Base-by-base conservation (phyloP, 1,140 invertebrate species). In the Scylla paramamosain region DNA sequence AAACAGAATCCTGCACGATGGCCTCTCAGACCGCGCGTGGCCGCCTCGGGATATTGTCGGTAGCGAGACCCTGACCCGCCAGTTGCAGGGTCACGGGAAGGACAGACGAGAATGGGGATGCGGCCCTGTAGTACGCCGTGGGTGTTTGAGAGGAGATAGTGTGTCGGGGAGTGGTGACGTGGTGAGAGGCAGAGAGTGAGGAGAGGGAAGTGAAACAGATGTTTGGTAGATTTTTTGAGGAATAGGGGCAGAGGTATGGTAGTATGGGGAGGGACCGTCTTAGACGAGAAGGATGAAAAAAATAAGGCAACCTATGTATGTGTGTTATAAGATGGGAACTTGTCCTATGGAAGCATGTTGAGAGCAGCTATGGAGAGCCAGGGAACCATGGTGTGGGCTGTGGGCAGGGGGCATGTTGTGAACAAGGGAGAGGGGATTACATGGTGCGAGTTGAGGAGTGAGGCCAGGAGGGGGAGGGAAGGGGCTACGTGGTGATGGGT, bases 41-140 rank as follows among this genome's bases (percentile, higher is more conserved):
- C 67, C 67, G 67, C 67, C 67, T 77, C 67, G n/a, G 67, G 67
- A n/a, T 77, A 20, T n/a, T 77, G 67, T 77, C 25, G 67, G 67
- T 77, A 77, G 67, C 67, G 67, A 77, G 67, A n/a, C 67, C 67
- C 67, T 77, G 67, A 77, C 67, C 67, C 67, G 67, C 67, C 20
- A 77, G 67, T 12, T 77, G 67, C 67, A 77, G 67, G 67, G 67
- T 77, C 67, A 77, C 25, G 25, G 67, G 67, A 77, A 77, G 67
- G 67, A 77, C 67, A 77, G 67, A 7, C 67, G 25, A 20, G 67
- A 20, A 77, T 6, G 20, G 67, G 67, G 39, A 39, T 39, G 12
- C 67, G 25, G 67, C n/a, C 25, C 67, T n/a, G 67, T 8, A n/a
- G 16, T n/a, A 77, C 67, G 67, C 2, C 67, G n/a, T 12, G 52